A percentile compares a stretch with the other conserved stretches of the same genome.
Evolutionary conservation across 1,140 invertebrate genomes (phyloP).

Genomic region (Diuraphis noxia): DNA sequence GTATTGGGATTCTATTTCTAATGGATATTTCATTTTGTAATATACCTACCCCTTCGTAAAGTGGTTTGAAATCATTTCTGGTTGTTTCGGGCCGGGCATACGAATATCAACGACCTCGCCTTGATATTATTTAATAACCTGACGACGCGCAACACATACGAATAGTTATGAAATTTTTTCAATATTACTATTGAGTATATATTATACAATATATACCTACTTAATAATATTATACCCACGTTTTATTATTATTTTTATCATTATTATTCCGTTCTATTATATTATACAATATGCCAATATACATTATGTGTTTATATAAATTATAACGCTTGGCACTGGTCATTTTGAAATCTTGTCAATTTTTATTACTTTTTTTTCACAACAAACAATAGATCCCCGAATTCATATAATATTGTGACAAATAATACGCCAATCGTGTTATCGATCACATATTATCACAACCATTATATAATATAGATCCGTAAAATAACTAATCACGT

Average conservation of each 20-base stretch:
- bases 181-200: not conserved
- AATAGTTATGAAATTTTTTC: slow-evolving; percentile 18
- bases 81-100: not conserved
- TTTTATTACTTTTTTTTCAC: not conserved
- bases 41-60: not conserved
- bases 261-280: not conserved
- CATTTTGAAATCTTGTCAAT: not conserved
- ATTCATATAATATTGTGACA: not conserved
- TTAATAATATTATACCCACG: not conserved
- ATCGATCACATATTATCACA: not conserved
- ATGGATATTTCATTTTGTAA: not conserved
- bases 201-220: too few species aligned
- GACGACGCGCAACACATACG: not conserved
- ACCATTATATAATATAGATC: not conserved
- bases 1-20: not conserved
- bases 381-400: not conserved
- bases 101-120: not conserved
- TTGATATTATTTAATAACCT: not conserved
- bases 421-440: not conserved
- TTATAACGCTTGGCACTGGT: too few species aligned
- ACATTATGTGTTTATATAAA: not conserved
- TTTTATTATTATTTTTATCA: not conserved
- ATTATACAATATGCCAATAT: not conserved
- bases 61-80: not conserved
- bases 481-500: not conserved